Percentiles rank a stretch among this genome's conserved stretches.
Conservation (phyloP, 92 coral and sea anemone species). For the Porites cylindrica region DNA sequence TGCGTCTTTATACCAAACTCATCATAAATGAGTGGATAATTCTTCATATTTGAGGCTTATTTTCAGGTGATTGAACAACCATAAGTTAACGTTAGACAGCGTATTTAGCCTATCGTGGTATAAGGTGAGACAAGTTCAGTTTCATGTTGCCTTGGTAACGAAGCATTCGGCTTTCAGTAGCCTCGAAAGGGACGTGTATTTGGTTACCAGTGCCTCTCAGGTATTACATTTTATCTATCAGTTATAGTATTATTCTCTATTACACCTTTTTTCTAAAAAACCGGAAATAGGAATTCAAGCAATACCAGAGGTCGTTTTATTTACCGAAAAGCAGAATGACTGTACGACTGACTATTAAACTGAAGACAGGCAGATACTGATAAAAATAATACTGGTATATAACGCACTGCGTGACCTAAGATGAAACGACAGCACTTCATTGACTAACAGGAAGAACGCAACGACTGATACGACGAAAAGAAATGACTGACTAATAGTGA, state of each 20-base stretch:
- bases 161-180: neutral
- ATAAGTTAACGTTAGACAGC: neutral
- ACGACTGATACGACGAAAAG: too few relatives aligned
- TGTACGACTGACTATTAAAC: neutral
- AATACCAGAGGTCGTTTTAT: neutral
- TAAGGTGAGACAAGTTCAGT: conserved; percentile 20
- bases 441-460: too few relatives aligned
- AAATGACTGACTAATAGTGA: too few relatives aligned
- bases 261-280: neutral
- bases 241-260: neutral
- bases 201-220: neutral
- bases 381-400: too few relatives aligned
- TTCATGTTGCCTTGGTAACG: conserved; percentile 9
- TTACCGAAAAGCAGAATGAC: neutral
- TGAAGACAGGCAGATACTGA: too few relatives aligned
- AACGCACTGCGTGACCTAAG: too few relatives aligned
- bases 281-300: neutral
- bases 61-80: conserved; percentile 26
- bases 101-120: conserved; percentile 2
- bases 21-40: conserved; percentile 1
- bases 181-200: neutral
- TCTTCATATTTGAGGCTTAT: conserved; percentile 3
- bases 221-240: neutral
- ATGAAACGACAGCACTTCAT: too few relatives aligned
- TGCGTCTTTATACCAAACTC: conserved; percentile 14